A percentile compares a stretch with the other conserved stretches of the same genome.
Conservation (phyloP, 2,797 vertebrate species). For the Mus minutoides region DNA sequence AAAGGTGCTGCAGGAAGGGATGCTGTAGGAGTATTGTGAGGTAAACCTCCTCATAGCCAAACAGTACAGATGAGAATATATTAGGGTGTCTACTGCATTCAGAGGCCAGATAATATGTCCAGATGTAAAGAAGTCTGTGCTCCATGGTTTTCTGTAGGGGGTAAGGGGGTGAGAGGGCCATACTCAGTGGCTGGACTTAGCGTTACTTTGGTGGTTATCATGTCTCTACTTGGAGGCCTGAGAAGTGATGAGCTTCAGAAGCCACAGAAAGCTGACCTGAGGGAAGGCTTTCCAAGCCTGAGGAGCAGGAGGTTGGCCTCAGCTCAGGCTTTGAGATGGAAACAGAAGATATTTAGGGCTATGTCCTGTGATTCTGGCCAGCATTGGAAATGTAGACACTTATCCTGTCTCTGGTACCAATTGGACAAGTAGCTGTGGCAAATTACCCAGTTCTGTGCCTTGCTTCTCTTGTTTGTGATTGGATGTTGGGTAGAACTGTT, state of each 20-base stretch:
- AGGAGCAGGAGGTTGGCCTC: neutral
- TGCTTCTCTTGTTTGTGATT: neutral
- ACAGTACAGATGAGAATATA: neutral
- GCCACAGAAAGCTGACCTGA: neutral
- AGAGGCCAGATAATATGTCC: neutral
- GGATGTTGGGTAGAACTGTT: neutral
- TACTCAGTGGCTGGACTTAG: neutral
- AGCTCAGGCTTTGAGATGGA: neutral
- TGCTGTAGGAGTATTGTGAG: neutral
- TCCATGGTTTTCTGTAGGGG: neutral
- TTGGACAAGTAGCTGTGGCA: neutral
- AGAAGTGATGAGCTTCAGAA: neutral
- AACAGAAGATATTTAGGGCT: neutral
- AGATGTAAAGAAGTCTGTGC: fast-evolving
- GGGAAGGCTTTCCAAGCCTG: neutral
- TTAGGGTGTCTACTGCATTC: neutral
- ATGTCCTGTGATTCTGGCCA: fast-evolving
- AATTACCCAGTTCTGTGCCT: neutral
- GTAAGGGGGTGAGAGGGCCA: no score
- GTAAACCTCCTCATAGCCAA: neutral
- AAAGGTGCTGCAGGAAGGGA: neutral
- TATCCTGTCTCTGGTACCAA: neutral
- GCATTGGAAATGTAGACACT: neutral
- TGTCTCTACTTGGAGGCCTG: neutral
- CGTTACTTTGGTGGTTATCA: neutral